Percentiles rank a stretch among this genome's conserved stretches.
phyloP scores from a whole-genome alignment of 2,113 vertebrate species.

The Urocolius indicus region DNA sequence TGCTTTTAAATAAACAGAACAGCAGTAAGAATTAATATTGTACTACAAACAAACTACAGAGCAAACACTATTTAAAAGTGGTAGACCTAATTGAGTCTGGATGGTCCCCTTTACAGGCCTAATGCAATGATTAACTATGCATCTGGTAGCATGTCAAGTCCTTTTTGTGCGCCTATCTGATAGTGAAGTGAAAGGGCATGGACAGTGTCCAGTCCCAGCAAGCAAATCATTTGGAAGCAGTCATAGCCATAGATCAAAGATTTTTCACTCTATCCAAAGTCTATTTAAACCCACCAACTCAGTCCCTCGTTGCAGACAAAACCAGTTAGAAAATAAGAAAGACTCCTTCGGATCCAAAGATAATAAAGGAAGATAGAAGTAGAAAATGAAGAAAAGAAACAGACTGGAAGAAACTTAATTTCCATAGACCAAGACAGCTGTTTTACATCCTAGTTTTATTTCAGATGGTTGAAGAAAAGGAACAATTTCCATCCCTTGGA shows the following conservation, averaged over 20 bases:
- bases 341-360: conserved; percentile 84
- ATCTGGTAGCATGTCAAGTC: conserved; percentile 80
- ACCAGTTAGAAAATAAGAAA: conserved; percentile 81
- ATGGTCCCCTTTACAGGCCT: conserved; percentile 62
- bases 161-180: conserved; percentile 84
- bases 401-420: conserved; percentile 76
- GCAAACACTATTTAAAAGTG: conserved; percentile 60
- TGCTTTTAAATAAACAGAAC: not conserved
- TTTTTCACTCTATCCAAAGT: conserved; percentile 79
- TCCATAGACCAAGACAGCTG: conserved; percentile 76
- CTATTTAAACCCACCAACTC: conserved; percentile 78
- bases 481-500: conserved; percentile 74
- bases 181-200: conserved; percentile 86
- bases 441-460: conserved; percentile 77
- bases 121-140: conserved; percentile 81
- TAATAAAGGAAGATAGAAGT: conserved; percentile 81
- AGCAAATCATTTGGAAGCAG: conserved; percentile 91
- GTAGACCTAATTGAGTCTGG: conserved; percentile 62
- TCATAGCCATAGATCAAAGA: conserved; percentile 91
- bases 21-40: conserved; percentile 33
- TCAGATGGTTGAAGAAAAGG: conserved; percentile 69
- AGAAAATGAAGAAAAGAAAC: conserved; percentile 82
- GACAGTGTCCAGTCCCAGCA: conserved; percentile 88
- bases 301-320: conserved; percentile 76
- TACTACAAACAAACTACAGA: conserved; percentile 33